phyloP scores from a whole-genome alignment of 1,140 invertebrate species.

The Drosophila suzukii region DNA sequence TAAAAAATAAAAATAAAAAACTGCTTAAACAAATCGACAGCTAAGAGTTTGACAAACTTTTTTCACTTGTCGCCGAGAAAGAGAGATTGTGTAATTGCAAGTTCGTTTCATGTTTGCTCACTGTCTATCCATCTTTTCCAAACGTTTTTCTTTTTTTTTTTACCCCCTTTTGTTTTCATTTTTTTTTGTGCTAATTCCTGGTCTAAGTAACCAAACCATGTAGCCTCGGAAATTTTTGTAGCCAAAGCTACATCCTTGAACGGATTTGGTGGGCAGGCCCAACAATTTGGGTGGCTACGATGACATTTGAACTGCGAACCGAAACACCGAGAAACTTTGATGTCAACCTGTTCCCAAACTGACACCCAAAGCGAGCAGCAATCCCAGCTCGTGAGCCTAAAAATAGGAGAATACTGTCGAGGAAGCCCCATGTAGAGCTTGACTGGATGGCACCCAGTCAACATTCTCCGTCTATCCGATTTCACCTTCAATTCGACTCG shows the following conservation, averaged over 20 bases:
- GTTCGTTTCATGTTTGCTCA: slow-evolving; percentile 58
- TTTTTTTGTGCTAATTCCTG: slow-evolving; percentile 41
- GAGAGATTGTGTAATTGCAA: slow-evolving; percentile 63
- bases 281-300: slow-evolving; percentile 11
- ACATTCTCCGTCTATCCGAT: slow-evolving; percentile 37
- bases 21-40: slow-evolving; percentile 59
- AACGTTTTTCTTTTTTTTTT: slow-evolving; percentile 12
- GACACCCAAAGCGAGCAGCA: slow-evolving; percentile 47
- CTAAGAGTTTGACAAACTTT: slow-evolving; percentile 60
- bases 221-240: slow-evolving; percentile 45
- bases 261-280: slow-evolving; percentile 15
- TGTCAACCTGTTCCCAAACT: slow-evolving; percentile 72
- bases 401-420: slow-evolving; percentile 10
- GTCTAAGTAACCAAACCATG: slow-evolving; percentile 42
- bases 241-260: slow-evolving; percentile 13
- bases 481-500: slow-evolving; percentile 70
- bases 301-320: slow-evolving; percentile 63
- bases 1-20: slow-evolving; percentile 15
- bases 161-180: not conserved
- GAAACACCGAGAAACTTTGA: slow-evolving; percentile 52
- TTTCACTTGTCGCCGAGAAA: slow-evolving; percentile 24
- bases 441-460: slow-evolving; percentile 17
- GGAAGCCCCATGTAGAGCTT: not conserved
- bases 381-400: slow-evolving; percentile 18
- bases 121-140: slow-evolving; percentile 8